Percentiles rank a stretch among this genome's conserved stretches.
These are phyloP conservation scores for Murina feae DNA, from an alignment of 2,113 vertebrate genomes.

Conservation along the genomic window DNA sequence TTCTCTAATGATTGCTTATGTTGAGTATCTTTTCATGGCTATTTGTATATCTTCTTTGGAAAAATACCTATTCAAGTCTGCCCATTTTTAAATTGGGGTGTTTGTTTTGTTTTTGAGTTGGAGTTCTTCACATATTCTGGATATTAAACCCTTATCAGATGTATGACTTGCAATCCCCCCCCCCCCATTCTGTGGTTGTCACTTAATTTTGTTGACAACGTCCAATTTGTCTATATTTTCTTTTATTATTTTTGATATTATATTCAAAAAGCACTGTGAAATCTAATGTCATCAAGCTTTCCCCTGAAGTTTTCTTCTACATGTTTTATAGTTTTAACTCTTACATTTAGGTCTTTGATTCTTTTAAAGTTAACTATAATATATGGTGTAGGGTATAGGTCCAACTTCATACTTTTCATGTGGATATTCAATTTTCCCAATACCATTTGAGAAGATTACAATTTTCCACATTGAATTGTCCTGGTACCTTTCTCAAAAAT, in stretches of 20 bases:
- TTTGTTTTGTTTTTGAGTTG: not conserved
- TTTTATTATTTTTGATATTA: not conserved
- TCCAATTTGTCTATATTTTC: not conserved
- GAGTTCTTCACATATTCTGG: not conserved
- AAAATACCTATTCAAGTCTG: not conserved
- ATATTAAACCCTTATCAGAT: not conserved
- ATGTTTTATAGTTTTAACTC: not conserved
- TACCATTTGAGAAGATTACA: not conserved
- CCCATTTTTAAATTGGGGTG: not conserved
- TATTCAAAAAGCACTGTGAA: not conserved
- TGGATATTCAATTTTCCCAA: not conserved
- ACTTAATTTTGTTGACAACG: not conserved
- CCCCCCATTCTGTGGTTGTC: not conserved
- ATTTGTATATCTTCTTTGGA: not conserved
- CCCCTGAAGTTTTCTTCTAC: not conserved
- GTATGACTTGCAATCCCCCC: too few species aligned
- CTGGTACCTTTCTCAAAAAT: not conserved
- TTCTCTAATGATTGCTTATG: not conserved
- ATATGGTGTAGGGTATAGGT: not conserved
- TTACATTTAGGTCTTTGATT: not conserved
- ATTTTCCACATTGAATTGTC: not conserved
- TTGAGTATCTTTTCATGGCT: not conserved
- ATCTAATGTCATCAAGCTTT: not conserved
- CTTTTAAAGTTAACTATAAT: not conserved
- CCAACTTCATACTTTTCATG: not conserved